These are phyloP conservation scores for Sebastolobus alascanus DNA, from an alignment of 2,797 vertebrate genomes.

Conservation along the genomic window DNA sequence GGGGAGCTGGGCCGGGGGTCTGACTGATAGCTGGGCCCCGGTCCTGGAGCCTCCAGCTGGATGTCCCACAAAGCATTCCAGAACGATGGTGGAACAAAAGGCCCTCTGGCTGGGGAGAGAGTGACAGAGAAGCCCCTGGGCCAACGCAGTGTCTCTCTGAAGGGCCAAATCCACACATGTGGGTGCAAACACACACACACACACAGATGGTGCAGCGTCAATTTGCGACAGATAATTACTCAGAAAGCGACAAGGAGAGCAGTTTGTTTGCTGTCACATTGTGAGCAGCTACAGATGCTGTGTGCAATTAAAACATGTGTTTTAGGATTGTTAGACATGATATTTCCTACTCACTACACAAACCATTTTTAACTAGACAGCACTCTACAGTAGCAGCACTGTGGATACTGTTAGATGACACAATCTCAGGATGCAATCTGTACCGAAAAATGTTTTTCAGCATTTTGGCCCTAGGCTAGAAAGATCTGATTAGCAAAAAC, in stretches of 20 bases:
- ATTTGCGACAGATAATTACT: conserved; percentile 38
- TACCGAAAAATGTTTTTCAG: background rate
- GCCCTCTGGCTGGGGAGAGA: conserved; percentile 36
- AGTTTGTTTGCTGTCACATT: conserved; percentile 66
- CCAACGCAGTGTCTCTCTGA: conserved; percentile 1
- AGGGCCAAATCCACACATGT: conserved; percentile 50
- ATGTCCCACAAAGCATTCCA: conserved; percentile 65
- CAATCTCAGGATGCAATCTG: conserved; percentile 18
- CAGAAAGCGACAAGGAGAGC: conserved; percentile 32
- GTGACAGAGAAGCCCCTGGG: conserved; percentile 38
- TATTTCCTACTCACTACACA: conserved; percentile 22
- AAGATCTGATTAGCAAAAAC: conserved; percentile 32
- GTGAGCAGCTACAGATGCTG: conserved; percentile 64
- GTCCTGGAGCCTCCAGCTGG: conserved; percentile 56
- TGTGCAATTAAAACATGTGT: conserved; percentile 71
- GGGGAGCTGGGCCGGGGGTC: conserved; percentile 24
- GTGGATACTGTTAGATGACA: conserved; percentile 13
- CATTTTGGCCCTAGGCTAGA: background rate
- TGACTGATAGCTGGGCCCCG: conserved; percentile 65
- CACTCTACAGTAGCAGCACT: conserved; percentile 9
- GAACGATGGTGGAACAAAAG: conserved; percentile 41
- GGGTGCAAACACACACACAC: conserved; percentile 3
- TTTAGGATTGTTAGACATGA: conserved; percentile 30
- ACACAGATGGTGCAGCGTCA: conserved; percentile 47
- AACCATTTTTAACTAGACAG: conserved; percentile 11